Base-by-base conservation (phyloP, 2,888 invertebrate species). In the Protodeltote pygarga region DNA sequence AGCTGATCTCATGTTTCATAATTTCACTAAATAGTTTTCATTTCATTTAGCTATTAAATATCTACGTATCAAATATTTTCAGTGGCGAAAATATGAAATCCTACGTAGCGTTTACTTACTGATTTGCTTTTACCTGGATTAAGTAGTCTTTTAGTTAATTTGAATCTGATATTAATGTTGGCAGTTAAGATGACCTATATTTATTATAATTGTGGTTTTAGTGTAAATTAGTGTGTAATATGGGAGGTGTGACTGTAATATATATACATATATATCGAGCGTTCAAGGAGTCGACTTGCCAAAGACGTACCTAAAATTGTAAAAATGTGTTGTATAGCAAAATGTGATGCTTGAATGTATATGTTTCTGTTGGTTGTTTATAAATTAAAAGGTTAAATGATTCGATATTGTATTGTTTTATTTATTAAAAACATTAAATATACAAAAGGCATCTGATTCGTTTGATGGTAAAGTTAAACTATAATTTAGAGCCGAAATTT, bases 331-430 rank as follows among this genome's bases (percentile, higher is more conserved):
- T 83, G 79, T 82, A 77, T 71, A 72, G 62, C 46, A 69, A 66
- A 65, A 55, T 77, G 77, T 75, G 76, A 78, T 77, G 80, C 65
- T 73, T 73, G 74, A 73, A 72, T 74, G 81, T 65, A n/a, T n/a
- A 75, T 81, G 82, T 78, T 73, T 84, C 79, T 84, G 83, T 88
- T 89, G 84, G 77, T 77, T 85, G 86, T 89, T 86, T 85, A 84
- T 84, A 86, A 83, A 89, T 80, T 83, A 84, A 81, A 81, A 79
- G 47, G 75, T 81, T 79, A 74, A 71, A 71, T 63, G 39, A 62
- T 67, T 57, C 23, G 28, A 42, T 17, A 25, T 39, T 29, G 16
- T 46, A 38, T n/a, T 33, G 49, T 75, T 66, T 74, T 35, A 52
- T 62, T 70, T 50, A 29, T 24, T 13, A n/a, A n/a, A n/a, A n/a